Evolutionary conservation across 2,888 invertebrate genomes (phyloP).

Genomic region (Apotomis capreana): DNA sequence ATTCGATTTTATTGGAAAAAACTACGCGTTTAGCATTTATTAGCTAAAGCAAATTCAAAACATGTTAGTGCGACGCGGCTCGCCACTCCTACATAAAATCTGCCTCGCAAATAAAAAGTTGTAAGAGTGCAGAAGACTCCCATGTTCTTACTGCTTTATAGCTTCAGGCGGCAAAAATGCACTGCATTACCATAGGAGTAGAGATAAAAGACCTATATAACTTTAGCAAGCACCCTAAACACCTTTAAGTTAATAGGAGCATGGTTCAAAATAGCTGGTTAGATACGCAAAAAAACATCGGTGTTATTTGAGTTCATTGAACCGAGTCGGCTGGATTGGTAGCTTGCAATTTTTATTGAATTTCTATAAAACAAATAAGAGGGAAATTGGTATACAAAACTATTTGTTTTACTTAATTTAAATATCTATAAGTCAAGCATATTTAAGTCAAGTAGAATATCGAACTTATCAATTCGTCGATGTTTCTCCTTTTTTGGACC

Average conservation of each 20-base stretch:
- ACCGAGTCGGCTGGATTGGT: slow-evolving; percentile 10
- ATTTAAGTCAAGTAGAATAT: too few relatives aligned
- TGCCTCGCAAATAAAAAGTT: not conserved
- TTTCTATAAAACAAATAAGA: not conserved
- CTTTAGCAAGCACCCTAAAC: not conserved
- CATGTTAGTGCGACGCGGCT: slow-evolving; percentile 22
- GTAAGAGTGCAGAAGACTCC: not conserved
- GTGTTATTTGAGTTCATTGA: slow-evolving; percentile 25
- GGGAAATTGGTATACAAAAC: not conserved
- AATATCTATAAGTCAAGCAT: too few relatives aligned
- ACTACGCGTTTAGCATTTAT: slow-evolving; percentile 16
- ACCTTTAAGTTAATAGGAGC: not conserved
- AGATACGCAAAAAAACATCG: slow-evolving; percentile 3
- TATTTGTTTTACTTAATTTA: too few relatives aligned
- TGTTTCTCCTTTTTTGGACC: too few relatives aligned
- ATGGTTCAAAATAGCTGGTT: slow-evolving; percentile 17
- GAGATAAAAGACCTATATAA: slow-evolving; percentile 36
- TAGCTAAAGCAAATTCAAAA: slow-evolving; percentile 27
- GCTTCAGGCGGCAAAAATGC: slow-evolving; percentile 4
- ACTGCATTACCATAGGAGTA: slow-evolving; percentile 36
- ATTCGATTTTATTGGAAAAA: slow-evolving; percentile 28
- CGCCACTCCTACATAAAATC: slow-evolving; percentile 30
- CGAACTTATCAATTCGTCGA: too few relatives aligned
- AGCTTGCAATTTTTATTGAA: slow-evolving; percentile 31
- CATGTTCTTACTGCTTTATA: slow-evolving; percentile 11